Percentiles rank a stretch among this genome's conserved stretches.
Evolutionary conservation across 2,113 vertebrate genomes (phyloP).

Genomic region (Sus scrofa): DNA sequence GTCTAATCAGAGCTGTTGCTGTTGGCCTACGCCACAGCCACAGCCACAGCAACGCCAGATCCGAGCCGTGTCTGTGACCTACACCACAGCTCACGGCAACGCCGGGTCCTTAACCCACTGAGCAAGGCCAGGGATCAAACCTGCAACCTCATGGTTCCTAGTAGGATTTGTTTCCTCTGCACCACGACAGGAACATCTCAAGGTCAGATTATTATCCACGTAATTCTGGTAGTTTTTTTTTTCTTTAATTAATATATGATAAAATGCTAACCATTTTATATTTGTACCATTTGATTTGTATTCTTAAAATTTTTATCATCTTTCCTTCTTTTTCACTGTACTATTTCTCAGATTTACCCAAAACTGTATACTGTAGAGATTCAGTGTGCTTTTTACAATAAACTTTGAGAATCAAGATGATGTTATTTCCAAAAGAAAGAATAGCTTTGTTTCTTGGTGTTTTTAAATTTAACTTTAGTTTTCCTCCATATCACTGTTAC

Average conservation of each 20-base stretch:
- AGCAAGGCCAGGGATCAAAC: too few relatives aligned
- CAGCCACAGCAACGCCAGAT: too few relatives aligned
- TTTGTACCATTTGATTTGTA: constrained; percentile 22
- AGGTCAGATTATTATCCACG: background rate
- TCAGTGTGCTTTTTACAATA: background rate
- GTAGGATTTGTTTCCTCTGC: too few relatives aligned
- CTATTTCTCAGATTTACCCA: constrained; percentile 8
- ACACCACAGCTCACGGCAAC: too few relatives aligned
- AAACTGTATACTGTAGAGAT: background rate
- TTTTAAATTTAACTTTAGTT: constrained; percentile 27
- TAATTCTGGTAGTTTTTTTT: background rate
- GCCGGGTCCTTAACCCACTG: too few relatives aligned
- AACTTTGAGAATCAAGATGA: background rate
- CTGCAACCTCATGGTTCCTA: too few relatives aligned
- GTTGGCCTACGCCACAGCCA: too few relatives aligned
- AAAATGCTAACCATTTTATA: background rate
- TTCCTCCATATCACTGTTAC: background rate
- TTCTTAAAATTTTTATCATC: constrained; percentile 25
- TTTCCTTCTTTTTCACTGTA: constrained; percentile 18
- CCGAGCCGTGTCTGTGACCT: too few relatives aligned
- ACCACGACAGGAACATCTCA: too few relatives aligned
- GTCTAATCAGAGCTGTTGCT: too few relatives aligned
- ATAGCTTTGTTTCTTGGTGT: constrained; percentile 4
- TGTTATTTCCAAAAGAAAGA: constrained; percentile 41
- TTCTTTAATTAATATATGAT: background rate